A percentile compares a stretch with the other conserved stretches of the same genome.
These are phyloP conservation scores for Acrossocheilus fasciatus DNA, from an alignment of 2,797 vertebrate genomes.

Conservation along the genomic window DNA sequence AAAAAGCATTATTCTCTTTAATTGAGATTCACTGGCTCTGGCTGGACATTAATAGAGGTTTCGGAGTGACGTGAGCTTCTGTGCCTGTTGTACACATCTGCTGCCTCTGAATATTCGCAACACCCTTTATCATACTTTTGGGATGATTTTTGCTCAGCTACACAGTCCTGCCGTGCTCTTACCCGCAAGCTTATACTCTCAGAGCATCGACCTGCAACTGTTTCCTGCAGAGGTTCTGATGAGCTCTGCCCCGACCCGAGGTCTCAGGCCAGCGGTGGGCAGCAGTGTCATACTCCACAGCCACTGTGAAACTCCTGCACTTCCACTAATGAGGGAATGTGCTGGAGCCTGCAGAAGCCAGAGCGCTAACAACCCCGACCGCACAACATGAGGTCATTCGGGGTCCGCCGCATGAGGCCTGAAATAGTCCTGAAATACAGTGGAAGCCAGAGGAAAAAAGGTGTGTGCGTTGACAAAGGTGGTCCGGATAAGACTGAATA, in stretches of 20 bases:
- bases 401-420: background rate
- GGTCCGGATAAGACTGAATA: background rate
- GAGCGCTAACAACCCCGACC: conserved; percentile 30
- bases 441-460: background rate
- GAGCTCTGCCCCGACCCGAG: background rate
- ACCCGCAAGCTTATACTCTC: conserved; percentile 2
- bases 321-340: conserved; percentile 48
- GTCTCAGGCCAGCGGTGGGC: background rate
- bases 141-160: background rate
- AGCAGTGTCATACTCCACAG: conserved; percentile 22
- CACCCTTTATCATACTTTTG: background rate
- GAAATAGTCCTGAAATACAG: conserved; percentile 13
- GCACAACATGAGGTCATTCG: background rate
- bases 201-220: conserved; percentile 6
- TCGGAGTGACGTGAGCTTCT: conserved; percentile 13
- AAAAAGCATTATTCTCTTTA: conserved; percentile 65
- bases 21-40: conserved; percentile 55
- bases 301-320: conserved; percentile 17
- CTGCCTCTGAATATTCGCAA: background rate
- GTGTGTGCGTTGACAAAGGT: background rate
- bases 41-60: background rate
- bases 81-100: background rate
- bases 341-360: conserved; percentile 33
- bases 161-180: background rate
- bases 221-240: conserved; percentile 16